Percentiles rank a stretch among this genome's conserved stretches.
Conservation (phyloP, 2,888 invertebrate genomes). For the Cepaea hortensis region DNA sequence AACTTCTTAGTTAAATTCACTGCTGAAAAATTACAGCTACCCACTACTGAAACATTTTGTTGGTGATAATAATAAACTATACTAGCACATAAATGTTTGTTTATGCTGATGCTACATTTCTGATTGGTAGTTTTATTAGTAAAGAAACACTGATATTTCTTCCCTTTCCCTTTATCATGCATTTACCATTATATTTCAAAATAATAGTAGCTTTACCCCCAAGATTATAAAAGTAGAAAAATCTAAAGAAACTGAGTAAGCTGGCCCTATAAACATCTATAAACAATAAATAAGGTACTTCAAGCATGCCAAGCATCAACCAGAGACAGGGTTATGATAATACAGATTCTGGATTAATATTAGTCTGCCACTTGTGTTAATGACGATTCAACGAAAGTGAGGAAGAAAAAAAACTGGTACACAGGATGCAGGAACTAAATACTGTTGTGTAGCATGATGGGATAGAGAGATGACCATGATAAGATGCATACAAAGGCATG, state of each 20-base stretch:
- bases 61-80: too few species aligned
- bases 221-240: too few species aligned
- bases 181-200: too few species aligned
- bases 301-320: constrained; percentile 49
- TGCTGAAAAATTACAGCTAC: too few species aligned
- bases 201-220: too few species aligned
- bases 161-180: too few species aligned
- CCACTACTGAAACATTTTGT: too few species aligned
- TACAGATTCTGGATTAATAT: constrained; percentile 39
- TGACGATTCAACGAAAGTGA: constrained; percentile 27
- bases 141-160: too few species aligned
- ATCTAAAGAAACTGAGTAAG: constrained; percentile 28
- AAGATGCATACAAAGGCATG: constrained; percentile 26
- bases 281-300: constrained; percentile 45
- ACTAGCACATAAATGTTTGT: too few species aligned
- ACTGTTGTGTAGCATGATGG: constrained; percentile 41
- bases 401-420: constrained; percentile 39
- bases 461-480: constrained; percentile 41
- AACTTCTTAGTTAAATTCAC: too few species aligned
- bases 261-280: constrained; percentile 48
- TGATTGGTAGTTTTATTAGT: too few species aligned
- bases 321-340: constrained; percentile 46
- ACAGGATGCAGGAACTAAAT: constrained; percentile 46
- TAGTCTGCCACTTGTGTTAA: constrained; percentile 27
- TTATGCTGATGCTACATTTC: too few species aligned